These are phyloP conservation scores for Loxodonta africana DNA, from an alignment of 2,113 vertebrate genomes.

Conservation along the genomic window DNA sequence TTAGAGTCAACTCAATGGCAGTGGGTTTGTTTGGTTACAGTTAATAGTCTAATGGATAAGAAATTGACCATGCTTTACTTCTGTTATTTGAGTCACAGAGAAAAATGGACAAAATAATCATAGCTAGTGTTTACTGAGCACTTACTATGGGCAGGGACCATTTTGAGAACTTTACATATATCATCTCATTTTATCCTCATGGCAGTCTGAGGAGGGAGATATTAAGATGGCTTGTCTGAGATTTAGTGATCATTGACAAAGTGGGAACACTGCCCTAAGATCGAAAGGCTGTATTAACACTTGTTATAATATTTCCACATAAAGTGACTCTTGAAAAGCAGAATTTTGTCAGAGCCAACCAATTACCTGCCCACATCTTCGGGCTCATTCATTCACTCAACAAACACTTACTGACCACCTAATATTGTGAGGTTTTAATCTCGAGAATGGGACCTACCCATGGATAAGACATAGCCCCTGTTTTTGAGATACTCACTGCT, in stretches of 20 bases:
- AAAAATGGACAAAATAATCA: background rate
- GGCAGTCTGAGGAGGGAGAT: background rate
- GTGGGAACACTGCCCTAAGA: background rate
- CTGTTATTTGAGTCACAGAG: background rate
- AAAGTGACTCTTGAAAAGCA: background rate
- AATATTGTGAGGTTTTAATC: background rate
- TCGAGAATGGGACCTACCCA: background rate
- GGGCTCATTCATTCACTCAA: background rate
- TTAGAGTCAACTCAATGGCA: too few species aligned
- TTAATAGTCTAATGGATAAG: conserved; percentile 7
- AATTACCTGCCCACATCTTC: background rate
- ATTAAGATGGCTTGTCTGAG: background rate
- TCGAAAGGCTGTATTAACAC: background rate
- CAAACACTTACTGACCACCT: background rate
- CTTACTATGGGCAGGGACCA: background rate
- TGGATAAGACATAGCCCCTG: background rate
- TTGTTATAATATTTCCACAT: background rate
- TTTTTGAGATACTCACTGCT: background rate
- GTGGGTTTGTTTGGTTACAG: background rate
- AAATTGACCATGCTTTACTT: background rate
- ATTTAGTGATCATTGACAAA: background rate
- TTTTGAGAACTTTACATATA: background rate
- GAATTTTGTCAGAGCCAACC: background rate
- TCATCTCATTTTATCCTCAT: background rate
- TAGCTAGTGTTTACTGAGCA: background rate